These are phyloP conservation scores for Resseliella maxima DNA, from an alignment of 2,888 invertebrate genomes.

Conservation along the genomic window DNA sequence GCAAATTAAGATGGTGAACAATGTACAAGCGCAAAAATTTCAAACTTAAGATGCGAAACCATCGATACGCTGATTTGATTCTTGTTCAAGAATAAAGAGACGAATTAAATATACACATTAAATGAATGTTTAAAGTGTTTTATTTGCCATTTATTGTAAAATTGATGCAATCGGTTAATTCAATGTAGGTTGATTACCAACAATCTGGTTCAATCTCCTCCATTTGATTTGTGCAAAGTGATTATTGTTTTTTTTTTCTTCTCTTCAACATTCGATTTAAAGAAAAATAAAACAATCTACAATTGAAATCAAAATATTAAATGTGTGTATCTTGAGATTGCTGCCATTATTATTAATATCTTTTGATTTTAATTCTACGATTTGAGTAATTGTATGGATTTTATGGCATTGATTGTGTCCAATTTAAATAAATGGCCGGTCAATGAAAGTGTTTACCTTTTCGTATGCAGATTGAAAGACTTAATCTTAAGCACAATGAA, in stretches of 20 bases:
- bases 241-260: no score
- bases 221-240: not conserved
- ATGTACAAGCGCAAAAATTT: not conserved
- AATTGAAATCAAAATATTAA: not conserved
- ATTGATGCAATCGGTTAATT: slow-evolving; percentile 8
- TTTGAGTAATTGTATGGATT: not conserved
- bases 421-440: slow-evolving; percentile 7
- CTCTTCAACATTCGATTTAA: not conserved
- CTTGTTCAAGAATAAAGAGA: not conserved
- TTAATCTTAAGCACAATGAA: not conserved
- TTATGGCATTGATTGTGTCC: slow-evolving; percentile 27
- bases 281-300: not conserved
- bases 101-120: not conserved
- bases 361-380: not conserved
- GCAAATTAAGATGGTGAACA: not conserved
- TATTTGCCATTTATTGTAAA: not conserved
- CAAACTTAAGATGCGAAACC: not conserved
- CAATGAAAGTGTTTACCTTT: not conserved
- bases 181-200: slow-evolving; percentile 23
- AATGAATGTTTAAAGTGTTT: not conserved
- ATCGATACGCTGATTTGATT: not conserved
- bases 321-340: not conserved
- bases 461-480: not conserved
- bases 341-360: not conserved
- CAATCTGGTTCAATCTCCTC: not conserved